phyloP scores from a whole-genome alignment of 2,888 invertebrate genomes.

The Euplagia quadripunctaria region DNA sequence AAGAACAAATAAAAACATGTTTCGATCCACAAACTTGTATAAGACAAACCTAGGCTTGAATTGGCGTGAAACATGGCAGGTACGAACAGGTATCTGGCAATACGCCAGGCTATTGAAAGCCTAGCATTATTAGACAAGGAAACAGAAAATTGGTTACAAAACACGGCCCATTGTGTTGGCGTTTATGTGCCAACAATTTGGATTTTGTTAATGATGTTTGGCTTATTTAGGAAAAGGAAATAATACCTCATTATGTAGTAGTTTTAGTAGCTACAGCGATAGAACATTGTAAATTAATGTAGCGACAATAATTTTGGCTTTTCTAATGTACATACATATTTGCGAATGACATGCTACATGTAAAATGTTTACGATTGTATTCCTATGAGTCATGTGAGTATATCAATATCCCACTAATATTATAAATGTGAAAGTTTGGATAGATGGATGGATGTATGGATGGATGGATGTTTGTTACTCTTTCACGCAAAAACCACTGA shows the following conservation, averaged over 20 bases:
- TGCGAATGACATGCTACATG: background rate
- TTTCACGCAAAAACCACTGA: too few relatives aligned
- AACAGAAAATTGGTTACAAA: slow-evolving; percentile 46
- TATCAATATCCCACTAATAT: too few relatives aligned
- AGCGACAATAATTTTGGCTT: too few relatives aligned
- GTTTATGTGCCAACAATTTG: slow-evolving; percentile 29
- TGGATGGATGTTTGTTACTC: too few relatives aligned
- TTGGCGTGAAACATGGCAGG: slow-evolving; percentile 48
- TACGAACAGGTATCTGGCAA: slow-evolving; percentile 49
- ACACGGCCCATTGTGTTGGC: slow-evolving; percentile 25
- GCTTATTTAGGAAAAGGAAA: background rate
- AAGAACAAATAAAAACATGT: slow-evolving; percentile 7
- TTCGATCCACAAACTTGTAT: slow-evolving; percentile 13
- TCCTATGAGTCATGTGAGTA: too few relatives aligned
- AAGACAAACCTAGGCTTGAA: slow-evolving; percentile 21
- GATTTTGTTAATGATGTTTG: slow-evolving; percentile 14
- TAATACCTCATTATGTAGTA: background rate
- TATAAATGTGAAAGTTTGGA: too few relatives aligned
- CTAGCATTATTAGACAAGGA: slow-evolving; percentile 38
- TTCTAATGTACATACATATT: background rate
- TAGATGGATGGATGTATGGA: too few relatives aligned
- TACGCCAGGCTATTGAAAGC: slow-evolving; percentile 39
- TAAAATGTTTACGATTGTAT: too few relatives aligned
- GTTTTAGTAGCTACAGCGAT: background rate
- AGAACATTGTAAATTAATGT: background rate